Base-by-base conservation (phyloP, 2,888 invertebrate species). In the Thymelicus acteon region DNA sequence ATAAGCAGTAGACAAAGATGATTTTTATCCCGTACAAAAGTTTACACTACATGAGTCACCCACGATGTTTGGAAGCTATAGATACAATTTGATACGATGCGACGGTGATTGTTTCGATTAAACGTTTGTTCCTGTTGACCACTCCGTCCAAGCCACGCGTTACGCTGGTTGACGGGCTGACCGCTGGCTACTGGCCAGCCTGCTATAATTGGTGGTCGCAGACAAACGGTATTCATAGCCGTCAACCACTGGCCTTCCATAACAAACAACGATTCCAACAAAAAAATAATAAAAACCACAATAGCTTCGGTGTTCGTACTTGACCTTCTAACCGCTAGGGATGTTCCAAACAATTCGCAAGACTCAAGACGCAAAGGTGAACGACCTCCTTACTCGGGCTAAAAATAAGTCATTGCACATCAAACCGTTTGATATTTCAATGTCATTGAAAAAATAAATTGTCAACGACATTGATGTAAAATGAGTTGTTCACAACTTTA, bases 191-290 rank as follows among this genome's bases (percentile, higher is more conserved):
- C 79, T 75, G 86, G 96, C 97, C 97, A 97, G 96, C 95, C 95
- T 95, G 95, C 97, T 97, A 97, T 97, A 97, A 96, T 97, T 96
- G 97, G 97, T 96, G 96, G 96, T 97, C 95, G 94, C 93, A 94
- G 92, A 93, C 91, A 89, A 85, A 85, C 91, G 94, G 95, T 96
- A 96, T 96, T 96, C 95, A 95, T 96, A 96, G 95, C 93, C 87
- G 87, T 93, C 92, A 92, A 93, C 88, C 90, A 94, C 88, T 90
- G 90, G 90, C 91, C 91, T 92, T 90, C 88, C 85, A 79, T 57
- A 78, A 75, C 72, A 74, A 81, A 81, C 83, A 81, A 80, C 79
- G 79, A 86, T 83, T 86, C 81, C 77, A 80, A 79, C 78, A 83
- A 84, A 85, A 87, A 84, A 85, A 86, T 85, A 83, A 83, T 78